Conservation (phyloP, 2,888 invertebrate genomes). For the Nasonovia ribisnigri region DNA sequence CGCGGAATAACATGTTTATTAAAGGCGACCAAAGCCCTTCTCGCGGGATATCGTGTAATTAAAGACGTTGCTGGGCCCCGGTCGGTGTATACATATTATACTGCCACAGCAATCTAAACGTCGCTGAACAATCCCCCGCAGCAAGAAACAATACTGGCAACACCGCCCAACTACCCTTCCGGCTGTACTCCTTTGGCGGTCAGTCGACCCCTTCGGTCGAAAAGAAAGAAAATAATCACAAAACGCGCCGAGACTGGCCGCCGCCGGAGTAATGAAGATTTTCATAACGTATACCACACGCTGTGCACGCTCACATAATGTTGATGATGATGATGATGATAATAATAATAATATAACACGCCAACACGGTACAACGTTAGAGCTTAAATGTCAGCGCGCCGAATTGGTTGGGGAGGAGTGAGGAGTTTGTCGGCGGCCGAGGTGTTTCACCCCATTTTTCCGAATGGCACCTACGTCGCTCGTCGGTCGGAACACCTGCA, state of each 20-base stretch:
- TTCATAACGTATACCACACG: neutral
- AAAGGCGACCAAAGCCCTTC: constrained; percentile 16
- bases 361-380: neutral
- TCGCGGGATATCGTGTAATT: constrained; percentile 26
- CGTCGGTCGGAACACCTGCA: no score
- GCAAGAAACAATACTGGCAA: neutral
- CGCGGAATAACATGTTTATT: constrained; percentile 23
- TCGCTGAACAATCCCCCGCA: neutral
- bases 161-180: neutral
- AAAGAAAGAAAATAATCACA: neutral
- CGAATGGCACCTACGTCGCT: no score
- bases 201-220: neutral
- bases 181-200: neutral
- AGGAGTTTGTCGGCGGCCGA: no score
- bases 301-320: neutral
- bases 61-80: neutral
- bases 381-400: no score
- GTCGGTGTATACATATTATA: neutral
- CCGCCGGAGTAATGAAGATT: neutral
- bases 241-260: neutral
- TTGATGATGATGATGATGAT: no score
- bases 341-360: neutral
- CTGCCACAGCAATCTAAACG: neutral
- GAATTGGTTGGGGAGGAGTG: no score
- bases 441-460: no score